These are phyloP conservation scores for Ptychodera flava DNA, from an alignment of 35 echinoderm and acorn worm genomes.

Conservation along the genomic window DNA sequence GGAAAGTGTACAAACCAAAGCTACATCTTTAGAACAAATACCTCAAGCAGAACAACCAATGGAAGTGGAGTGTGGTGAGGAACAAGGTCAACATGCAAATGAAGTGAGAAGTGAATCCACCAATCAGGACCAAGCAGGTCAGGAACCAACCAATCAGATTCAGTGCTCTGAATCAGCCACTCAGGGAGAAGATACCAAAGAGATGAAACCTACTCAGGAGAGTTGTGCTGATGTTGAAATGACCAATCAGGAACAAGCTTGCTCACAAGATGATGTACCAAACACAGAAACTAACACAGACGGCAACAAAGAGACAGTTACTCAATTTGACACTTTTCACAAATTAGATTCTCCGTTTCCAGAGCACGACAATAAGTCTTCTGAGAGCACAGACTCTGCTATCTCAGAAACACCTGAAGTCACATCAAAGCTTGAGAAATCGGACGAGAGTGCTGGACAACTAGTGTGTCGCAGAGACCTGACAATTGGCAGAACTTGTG, in stretches of 20 bases:
- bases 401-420: too few species aligned
- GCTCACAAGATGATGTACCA: background rate
- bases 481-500: too few species aligned
- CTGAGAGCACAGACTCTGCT: too few species aligned
- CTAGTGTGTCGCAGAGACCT: too few species aligned
- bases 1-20: background rate
- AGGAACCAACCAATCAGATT: background rate
- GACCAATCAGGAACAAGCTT: background rate
- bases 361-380: too few species aligned
- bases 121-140: background rate
- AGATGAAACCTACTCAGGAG: background rate
- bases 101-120: background rate
- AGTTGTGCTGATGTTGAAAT: background rate
- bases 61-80: background rate
- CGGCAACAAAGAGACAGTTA: background rate
- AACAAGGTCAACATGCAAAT: conserved; percentile 1
- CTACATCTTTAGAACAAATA: conserved; percentile 7
- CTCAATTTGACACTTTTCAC: too few species aligned
- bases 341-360: too few species aligned
- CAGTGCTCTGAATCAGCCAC: background rate
- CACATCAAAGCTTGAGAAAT: too few species aligned
- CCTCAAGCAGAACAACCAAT: background rate
- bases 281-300: background rate
- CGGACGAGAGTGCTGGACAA: too few species aligned
- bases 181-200: background rate